Percentiles rank a stretch among this genome's conserved stretches.
phyloP scores from a whole-genome alignment of 2,888 invertebrate genomes.

The Orchesella flavescens region DNA sequence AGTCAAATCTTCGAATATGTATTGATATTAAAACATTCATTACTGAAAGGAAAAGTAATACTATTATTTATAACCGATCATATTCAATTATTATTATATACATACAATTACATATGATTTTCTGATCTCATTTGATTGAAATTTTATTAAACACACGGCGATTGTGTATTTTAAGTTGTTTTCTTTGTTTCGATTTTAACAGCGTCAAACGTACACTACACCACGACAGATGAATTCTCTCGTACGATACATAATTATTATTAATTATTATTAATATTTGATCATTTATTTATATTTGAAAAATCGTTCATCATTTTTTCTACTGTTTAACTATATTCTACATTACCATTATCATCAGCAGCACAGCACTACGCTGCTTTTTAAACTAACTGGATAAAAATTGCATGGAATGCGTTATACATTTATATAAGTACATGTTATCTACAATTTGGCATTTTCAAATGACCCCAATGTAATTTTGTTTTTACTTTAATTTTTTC shows the following conservation, averaged over 20 bases:
- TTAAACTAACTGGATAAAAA: too few relatives aligned
- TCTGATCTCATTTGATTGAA: conserved; percentile 65
- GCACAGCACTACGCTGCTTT: too few relatives aligned
- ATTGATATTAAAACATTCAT: conserved; percentile 41
- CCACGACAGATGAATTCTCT: not conserved
- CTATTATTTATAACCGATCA: too few relatives aligned
- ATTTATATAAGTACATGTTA: too few relatives aligned
- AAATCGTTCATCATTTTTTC: conserved; percentile 5
- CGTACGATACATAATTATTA: not conserved
- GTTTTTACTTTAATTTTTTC: too few relatives aligned
- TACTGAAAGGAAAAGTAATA: conserved; percentile 11
- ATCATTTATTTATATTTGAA: not conserved
- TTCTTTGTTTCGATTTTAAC: conserved; percentile 45
- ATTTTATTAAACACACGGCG: conserved; percentile 52
- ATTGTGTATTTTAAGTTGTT: conserved; percentile 46
- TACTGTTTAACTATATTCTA: conserved; percentile 5
- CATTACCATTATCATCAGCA: not conserved
- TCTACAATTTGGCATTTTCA: too few relatives aligned
- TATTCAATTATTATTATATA: not conserved
- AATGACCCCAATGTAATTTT: too few relatives aligned
- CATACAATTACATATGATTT: conserved; percentile 43
- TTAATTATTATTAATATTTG: conserved; percentile 8
- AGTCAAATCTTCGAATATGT: conserved; percentile 1
- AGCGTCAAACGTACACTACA: too few relatives aligned
- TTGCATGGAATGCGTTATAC: too few relatives aligned